A percentile compares a stretch with the other conserved stretches of the same genome.
These are phyloP conservation scores for Cheiracanthium punctorium DNA, from an alignment of 2,888 invertebrate species.

Conservation along the genomic window DNA sequence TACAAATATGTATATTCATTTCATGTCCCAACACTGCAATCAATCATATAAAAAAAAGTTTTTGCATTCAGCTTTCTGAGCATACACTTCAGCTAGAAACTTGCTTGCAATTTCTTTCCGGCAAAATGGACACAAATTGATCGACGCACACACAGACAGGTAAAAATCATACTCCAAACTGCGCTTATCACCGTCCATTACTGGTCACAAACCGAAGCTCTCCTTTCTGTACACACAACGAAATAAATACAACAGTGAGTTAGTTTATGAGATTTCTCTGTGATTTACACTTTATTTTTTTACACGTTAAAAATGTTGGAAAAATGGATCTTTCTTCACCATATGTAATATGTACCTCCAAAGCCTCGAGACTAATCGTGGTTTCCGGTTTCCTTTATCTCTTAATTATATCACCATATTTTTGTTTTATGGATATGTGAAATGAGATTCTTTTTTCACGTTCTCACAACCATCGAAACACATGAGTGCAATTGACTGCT, in stretches of 20 bases:
- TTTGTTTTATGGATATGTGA: too few relatives aligned
- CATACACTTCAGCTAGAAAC: background rate
- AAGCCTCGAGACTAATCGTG: background rate
- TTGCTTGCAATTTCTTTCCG: background rate
- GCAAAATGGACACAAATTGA: background rate
- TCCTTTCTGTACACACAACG: conserved; percentile 60
- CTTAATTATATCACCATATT: too few relatives aligned
- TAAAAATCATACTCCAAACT: conserved; percentile 2
- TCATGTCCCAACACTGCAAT: background rate
- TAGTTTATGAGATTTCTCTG: conserved; percentile 8
- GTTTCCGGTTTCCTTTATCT: background rate
- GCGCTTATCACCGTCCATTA: conserved; percentile 13
- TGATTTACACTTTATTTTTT: conserved; percentile 26
- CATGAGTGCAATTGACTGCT: too few relatives aligned
- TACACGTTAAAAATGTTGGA: conserved; percentile 49
- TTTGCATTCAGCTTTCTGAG: background rate
- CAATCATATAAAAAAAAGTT: background rate
- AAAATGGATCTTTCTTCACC: background rate
- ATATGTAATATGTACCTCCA: background rate
- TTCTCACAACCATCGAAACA: too few relatives aligned
- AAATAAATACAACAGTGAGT: conserved; percentile 51
- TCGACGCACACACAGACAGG: background rate
- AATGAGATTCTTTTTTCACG: too few relatives aligned
- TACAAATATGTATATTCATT: background rate
- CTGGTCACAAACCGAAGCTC: conserved; percentile 66